Percentiles rank a stretch among this genome's conserved stretches.
These are phyloP conservation scores for Serranus cabrilla DNA, from an alignment of 2,797 vertebrate species.

Conservation along the genomic window DNA sequence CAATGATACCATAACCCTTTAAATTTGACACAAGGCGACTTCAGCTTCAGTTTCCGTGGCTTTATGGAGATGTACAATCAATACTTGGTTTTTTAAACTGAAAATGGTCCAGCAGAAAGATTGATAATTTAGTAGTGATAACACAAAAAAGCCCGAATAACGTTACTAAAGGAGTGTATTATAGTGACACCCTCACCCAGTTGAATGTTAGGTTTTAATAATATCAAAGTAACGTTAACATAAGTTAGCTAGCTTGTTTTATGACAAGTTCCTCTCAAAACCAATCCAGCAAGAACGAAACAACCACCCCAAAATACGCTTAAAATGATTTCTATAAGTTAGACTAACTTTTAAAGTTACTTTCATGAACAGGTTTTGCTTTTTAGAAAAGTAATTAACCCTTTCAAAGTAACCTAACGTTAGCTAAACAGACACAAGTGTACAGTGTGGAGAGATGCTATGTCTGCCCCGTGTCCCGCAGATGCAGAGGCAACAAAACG, in stretches of 20 bases:
- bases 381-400: not conserved
- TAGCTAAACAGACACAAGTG: not conserved
- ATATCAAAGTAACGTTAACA: not conserved
- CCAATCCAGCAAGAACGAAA: not conserved
- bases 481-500: constrained; percentile 66
- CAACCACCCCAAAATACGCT: not conserved
- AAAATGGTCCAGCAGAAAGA: not conserved
- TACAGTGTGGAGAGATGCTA: constrained; percentile 61
- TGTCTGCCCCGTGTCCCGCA: constrained; percentile 37
- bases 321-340: not conserved
- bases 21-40: not conserved
- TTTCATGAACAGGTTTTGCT: too few relatives aligned
- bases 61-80: not conserved
- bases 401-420: not conserved
- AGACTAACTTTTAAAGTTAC: not conserved
- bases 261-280: not conserved
- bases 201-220: not conserved
- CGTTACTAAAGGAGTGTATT: not conserved
- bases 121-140: too few relatives aligned
- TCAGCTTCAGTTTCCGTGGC: not conserved
- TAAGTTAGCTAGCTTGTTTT: not conserved
- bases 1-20: not conserved
- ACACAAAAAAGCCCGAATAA: too few relatives aligned
- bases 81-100: not conserved
- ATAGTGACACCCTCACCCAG: not conserved